These are phyloP conservation scores for Cassiopea xamachana DNA, from an alignment of 30 jellyfish, hydroid and myxozoan species.

Conservation along the genomic window DNA sequence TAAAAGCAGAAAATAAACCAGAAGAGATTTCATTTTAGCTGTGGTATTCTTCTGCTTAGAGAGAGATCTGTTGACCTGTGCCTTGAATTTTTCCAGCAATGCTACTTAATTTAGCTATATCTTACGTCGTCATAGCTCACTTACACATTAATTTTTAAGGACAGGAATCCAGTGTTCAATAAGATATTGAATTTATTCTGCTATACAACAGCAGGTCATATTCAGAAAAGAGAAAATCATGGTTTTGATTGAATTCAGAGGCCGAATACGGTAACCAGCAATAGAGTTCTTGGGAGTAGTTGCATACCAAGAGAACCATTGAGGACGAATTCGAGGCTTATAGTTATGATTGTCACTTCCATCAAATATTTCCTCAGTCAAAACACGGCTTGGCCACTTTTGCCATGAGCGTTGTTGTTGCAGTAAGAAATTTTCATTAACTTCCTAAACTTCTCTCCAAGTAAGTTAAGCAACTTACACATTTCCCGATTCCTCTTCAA, in stretches of 20 bases:
- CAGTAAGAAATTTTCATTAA: too few species aligned
- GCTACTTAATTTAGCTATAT: too few species aligned
- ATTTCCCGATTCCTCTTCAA: too few species aligned
- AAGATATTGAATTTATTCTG: background rate
- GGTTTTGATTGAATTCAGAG: background rate
- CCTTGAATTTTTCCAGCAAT: too few species aligned
- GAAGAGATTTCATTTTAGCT: background rate
- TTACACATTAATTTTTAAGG: slow-evolving; percentile 30
- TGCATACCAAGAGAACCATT: background rate
- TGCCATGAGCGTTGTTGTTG: too few species aligned
- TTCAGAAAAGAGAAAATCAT: background rate
- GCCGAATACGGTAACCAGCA: background rate
- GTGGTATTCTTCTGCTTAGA: background rate
- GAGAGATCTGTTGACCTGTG: too few species aligned
- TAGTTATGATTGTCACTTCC: too few species aligned
- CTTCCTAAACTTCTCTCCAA: too few species aligned
- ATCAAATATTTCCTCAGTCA: too few species aligned
- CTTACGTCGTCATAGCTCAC: background rate
- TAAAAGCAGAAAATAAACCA: background rate
- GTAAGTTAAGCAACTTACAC: too few species aligned
- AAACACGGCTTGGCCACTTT: too few species aligned
- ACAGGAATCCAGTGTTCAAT: background rate
- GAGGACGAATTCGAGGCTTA: too few species aligned
- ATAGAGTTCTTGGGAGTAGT: background rate
- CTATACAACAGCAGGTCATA: slow-evolving; percentile 55